phyloP scores from a whole-genome alignment of 2,797 vertebrate species.

The Diceros bicornis region DNA sequence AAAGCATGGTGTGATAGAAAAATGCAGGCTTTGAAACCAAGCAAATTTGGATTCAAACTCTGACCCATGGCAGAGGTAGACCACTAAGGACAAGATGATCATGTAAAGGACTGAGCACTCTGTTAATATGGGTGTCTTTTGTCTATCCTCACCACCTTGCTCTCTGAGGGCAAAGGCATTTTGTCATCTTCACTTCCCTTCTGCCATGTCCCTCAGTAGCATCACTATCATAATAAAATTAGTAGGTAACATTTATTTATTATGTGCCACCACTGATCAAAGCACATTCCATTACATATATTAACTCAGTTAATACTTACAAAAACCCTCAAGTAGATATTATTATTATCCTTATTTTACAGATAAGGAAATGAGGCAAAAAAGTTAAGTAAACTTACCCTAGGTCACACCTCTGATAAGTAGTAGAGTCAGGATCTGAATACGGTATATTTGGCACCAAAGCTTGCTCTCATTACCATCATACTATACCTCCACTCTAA shows the following conservation, averaged over 20 bases:
- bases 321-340: constrained; percentile 15
- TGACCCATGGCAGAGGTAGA: constrained; percentile 30
- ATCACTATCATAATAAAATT: neutral
- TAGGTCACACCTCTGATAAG: neutral
- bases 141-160: neutral
- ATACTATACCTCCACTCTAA: neutral
- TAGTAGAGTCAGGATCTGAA: neutral
- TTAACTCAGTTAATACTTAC: constrained; percentile 13
- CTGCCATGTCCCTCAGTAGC: neutral
- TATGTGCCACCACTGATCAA: constrained; percentile 24
- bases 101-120: neutral
- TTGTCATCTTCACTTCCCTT: constrained; percentile 34
- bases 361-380: constrained; percentile 42
- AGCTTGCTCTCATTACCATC: neutral
- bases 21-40: constrained; percentile 54
- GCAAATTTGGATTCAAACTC: constrained; percentile 59
- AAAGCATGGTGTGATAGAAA: neutral
- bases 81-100: neutral
- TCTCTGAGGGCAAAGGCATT: neutral
- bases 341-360: constrained; percentile 48
- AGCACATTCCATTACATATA: neutral
- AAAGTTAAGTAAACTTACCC: constrained; percentile 33
- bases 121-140: neutral
- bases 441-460: neutral
- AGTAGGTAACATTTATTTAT: constrained; percentile 1